Percentiles rank a stretch among this genome's conserved stretches.
Evolutionary conservation across 2,797 vertebrate genomes (phyloP).

Genomic region (Fistularia tabacaria): DNA sequence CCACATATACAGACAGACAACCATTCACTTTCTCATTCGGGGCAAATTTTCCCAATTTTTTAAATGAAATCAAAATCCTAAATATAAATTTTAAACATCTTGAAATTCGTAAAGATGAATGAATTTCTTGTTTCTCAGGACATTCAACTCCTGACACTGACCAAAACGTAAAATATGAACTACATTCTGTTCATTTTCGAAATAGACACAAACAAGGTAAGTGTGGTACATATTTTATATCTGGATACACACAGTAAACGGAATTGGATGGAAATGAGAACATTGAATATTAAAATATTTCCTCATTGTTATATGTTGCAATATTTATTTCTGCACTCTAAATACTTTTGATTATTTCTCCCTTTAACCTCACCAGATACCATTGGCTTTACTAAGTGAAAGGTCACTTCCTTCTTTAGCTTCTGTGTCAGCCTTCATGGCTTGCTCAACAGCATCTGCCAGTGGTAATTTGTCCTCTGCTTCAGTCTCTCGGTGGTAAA

Average conservation of each 20-base stretch:
- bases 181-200: constrained; percentile 10
- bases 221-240: constrained; percentile 22
- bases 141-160: constrained; percentile 13
- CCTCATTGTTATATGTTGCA: not conserved
- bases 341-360: constrained; percentile 39
- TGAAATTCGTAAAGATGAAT: not conserved
- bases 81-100: too few relatives aligned
- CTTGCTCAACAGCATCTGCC: constrained; percentile 69
- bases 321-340: too few relatives aligned
- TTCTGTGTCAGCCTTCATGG: constrained; percentile 58
- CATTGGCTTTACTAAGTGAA: constrained; percentile 83
- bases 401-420: constrained; percentile 73
- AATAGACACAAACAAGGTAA: constrained; percentile 42
- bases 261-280: too few relatives aligned
- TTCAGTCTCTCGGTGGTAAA: constrained; percentile 94
- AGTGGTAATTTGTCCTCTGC: constrained; percentile 85
- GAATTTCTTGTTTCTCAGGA: not conserved
- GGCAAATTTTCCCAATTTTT: too few relatives aligned
- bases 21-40: too few relatives aligned
- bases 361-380: constrained; percentile 73
- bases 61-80: too few relatives aligned
- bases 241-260: not conserved
- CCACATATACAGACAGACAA: too few relatives aligned
- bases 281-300: too few relatives aligned
- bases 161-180: constrained; percentile 14